phyloP scores from a whole-genome alignment of 2,888 invertebrate genomes.

The Belgica antarctica region DNA sequence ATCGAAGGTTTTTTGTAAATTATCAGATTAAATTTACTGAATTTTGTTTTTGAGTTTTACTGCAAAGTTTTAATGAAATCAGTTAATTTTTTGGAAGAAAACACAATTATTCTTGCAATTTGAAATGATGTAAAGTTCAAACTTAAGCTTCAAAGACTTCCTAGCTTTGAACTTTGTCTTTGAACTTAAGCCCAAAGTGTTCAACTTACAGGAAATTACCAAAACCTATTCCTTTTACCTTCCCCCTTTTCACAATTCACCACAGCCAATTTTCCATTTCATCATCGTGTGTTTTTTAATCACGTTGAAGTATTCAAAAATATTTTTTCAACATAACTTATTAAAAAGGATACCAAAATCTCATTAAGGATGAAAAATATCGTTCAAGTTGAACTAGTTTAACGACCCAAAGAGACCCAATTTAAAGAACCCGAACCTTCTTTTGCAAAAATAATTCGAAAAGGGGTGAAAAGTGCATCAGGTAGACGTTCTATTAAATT shows the following conservation, averaged over 20 bases:
- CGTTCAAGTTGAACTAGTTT: conserved; percentile 32
- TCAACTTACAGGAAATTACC: too few relatives aligned
- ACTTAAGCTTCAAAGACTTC: too few relatives aligned
- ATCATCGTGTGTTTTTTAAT: neutral
- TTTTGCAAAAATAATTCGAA: neutral
- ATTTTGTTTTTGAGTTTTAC: too few relatives aligned
- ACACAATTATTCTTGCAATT: too few relatives aligned
- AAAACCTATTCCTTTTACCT: too few relatives aligned
- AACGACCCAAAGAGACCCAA: neutral
- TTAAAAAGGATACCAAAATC: conserved; percentile 44
- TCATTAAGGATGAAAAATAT: conserved; percentile 35
- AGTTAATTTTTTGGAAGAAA: too few relatives aligned
- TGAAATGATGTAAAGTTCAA: too few relatives aligned
- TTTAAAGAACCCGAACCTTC: conserved; percentile 20
- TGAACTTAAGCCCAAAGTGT: too few relatives aligned
- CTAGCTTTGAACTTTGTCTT: too few relatives aligned
- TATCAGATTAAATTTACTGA: too few relatives aligned
- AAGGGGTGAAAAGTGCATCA: conserved; percentile 22
- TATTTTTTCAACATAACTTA: conserved; percentile 29
- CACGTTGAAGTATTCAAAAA: neutral
- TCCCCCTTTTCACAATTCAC: neutral
- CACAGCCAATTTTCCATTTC: conserved; percentile 28
- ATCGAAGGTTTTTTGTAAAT: too few relatives aligned
- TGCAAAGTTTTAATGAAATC: too few relatives aligned
- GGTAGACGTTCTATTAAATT: neutral